phyloP scores from a whole-genome alignment of 2,797 vertebrate species.

The Chloroceryle amazona region DNA sequence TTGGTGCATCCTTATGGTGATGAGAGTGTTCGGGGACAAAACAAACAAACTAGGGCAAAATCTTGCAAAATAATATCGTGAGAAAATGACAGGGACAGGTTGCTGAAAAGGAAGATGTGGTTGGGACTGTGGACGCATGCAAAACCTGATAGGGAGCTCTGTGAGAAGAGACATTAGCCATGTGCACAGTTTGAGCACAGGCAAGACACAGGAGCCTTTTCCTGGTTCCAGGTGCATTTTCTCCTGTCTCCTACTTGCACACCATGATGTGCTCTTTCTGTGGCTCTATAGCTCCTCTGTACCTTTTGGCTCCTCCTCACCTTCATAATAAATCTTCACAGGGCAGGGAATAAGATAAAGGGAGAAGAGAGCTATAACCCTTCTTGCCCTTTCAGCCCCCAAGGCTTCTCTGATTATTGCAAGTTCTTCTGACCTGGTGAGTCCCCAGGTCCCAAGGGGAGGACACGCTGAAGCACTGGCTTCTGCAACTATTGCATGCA shows the following conservation, averaged over 20 bases:
- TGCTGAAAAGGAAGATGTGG: background rate
- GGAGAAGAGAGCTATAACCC: background rate
- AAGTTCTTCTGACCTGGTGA: background rate
- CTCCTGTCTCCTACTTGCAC: background rate
- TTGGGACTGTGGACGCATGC: fast-evolving
- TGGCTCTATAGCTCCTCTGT: background rate
- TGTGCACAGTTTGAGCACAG: background rate
- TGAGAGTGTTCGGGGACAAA: background rate
- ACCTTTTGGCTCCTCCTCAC: background rate
- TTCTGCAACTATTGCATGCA: background rate
- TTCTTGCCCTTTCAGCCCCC: background rate
- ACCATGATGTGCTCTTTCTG: background rate
- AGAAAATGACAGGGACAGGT: background rate
- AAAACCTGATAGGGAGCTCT: background rate
- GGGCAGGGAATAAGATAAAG: too few species aligned
- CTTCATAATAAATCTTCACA: too few species aligned
- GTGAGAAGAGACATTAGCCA: background rate
- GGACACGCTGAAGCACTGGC: background rate
- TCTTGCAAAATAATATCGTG: background rate
- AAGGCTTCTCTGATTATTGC: background rate
- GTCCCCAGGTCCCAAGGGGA: background rate
- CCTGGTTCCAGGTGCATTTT: background rate
- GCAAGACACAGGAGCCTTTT: background rate
- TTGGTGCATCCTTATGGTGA: fast-evolving
- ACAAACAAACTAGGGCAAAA: background rate